phyloP scores from a whole-genome alignment of 92 coral and sea anemone species.

The Nematostella vectensis region DNA sequence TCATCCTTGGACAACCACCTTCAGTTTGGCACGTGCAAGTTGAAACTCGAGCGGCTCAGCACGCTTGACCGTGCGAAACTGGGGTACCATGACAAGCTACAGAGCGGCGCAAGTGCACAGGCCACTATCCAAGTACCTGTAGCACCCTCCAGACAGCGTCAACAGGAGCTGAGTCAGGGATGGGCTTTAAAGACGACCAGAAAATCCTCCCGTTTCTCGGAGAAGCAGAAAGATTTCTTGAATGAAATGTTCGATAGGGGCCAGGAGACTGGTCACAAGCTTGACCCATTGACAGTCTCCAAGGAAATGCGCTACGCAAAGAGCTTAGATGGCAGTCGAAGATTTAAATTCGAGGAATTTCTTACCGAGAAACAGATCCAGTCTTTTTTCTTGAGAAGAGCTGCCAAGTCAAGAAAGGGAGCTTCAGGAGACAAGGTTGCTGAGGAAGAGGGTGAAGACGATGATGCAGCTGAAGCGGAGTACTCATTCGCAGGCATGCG shows the following conservation, averaged over 20 bases:
- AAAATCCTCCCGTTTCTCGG: conserved; percentile 26
- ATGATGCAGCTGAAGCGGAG: conserved; percentile 5
- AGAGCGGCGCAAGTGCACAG: conserved; percentile 10
- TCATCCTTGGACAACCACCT: conserved; percentile 19
- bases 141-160: neutral
- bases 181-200: conserved; percentile 38
- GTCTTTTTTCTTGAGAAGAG: conserved; percentile 49
- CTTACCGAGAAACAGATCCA: conserved; percentile 37
- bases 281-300: conserved; percentile 44
- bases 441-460: too few relatives aligned
- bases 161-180: conserved; percentile 18
- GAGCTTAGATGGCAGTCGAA: conserved; percentile 29
- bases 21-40: conserved; percentile 21
- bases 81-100: conserved; percentile 17
- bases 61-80: conserved; percentile 32
- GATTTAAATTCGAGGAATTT: conserved; percentile 26
- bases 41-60: conserved; percentile 19
- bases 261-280: conserved; percentile 39
- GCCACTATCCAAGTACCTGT: neutral
- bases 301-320: conserved; percentile 37
- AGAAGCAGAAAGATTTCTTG: conserved; percentile 17
- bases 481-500: neutral
- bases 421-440: conserved; percentile 9
- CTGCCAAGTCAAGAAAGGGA: conserved; percentile 21
- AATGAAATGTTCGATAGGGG: conserved; percentile 36